Evolutionary conservation across 2,888 invertebrate species (phyloP).

Genomic region (Papilio protenor): DNA sequence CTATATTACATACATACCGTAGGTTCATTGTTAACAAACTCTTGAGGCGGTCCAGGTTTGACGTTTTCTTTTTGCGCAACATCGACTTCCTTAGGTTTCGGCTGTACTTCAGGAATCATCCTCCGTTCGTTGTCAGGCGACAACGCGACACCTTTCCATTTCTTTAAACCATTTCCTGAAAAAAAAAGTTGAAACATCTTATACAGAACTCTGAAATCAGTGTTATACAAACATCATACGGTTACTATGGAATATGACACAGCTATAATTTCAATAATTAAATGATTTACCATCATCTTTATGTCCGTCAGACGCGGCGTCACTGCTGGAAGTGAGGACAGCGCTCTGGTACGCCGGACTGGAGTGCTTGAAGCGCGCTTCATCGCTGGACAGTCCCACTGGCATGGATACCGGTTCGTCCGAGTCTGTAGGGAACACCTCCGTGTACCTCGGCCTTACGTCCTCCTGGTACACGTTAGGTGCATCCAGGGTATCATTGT

Average conservation of each 20-base stretch:
- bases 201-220: no score
- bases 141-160: conserved; percentile 91
- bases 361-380: conserved; percentile 87
- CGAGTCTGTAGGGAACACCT: conserved; percentile 74
- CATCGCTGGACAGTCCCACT: conserved; percentile 70
- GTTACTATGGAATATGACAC: no score
- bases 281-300: conserved; percentile 73
- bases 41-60: conserved; percentile 65
- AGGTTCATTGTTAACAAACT: conserved; percentile 69
- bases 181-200: background rate
- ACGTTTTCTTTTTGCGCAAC: conserved; percentile 75
- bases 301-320: conserved; percentile 66
- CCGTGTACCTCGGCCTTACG: conserved; percentile 67
- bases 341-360: conserved; percentile 91
- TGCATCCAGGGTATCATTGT: conserved; percentile 86
- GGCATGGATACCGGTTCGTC: conserved; percentile 80
- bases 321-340: conserved; percentile 83
- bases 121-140: conserved; percentile 86
- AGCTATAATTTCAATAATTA: no score
- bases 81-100: conserved; percentile 57
- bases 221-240: no score
- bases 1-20: conserved; percentile 66
- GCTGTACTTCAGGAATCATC: conserved; percentile 59
- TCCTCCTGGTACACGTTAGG: conserved; percentile 82
- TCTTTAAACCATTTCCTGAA: conserved; percentile 85